A percentile compares a stretch with the other conserved stretches of the same genome.
phyloP scores from a whole-genome alignment of 2,113 vertebrate genomes.

The Syngnathoides biaculeatus region DNA sequence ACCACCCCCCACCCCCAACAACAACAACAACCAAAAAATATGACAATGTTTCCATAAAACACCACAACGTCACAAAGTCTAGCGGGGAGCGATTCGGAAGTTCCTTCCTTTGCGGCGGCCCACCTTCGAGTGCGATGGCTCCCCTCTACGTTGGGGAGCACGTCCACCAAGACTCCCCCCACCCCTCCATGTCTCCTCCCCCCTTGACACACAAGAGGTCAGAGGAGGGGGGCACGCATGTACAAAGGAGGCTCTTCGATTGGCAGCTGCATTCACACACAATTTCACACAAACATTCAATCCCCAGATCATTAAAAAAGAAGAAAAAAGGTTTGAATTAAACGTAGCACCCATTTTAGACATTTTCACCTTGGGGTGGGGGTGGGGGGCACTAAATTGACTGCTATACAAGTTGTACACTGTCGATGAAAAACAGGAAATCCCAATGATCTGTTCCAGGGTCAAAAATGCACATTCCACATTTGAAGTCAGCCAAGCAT shows the following conservation, averaged over 20 bases:
- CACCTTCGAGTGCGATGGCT: not conserved
- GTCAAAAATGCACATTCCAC: too few relatives aligned
- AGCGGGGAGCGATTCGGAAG: not conserved
- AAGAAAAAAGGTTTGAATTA: not conserved
- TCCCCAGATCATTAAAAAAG: not conserved
- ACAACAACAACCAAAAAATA: not conserved
- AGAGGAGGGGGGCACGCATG: slow-evolving; percentile 59
- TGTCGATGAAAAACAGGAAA: too few relatives aligned
- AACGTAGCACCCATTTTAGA: not conserved
- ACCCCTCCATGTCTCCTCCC: not conserved
- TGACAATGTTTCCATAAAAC: not conserved
- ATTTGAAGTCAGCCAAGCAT: too few relatives aligned
- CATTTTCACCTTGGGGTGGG: not conserved
- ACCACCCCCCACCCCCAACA: too few relatives aligned
- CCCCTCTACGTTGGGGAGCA: not conserved
- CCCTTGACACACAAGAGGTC: slow-evolving; percentile 26
- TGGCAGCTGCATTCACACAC: slow-evolving; percentile 91
- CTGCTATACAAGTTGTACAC: too few relatives aligned
- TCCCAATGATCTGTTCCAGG: too few relatives aligned
- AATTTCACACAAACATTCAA: slow-evolving; percentile 26
- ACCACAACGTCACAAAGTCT: not conserved
- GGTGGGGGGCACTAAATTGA: too few relatives aligned
- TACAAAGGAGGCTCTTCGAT: slow-evolving; percentile 80
- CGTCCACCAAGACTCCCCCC: not conserved
- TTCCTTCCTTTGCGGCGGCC: not conserved